Conservation (phyloP, 2,113 vertebrate species). For the Tamias sibiricus region DNA sequence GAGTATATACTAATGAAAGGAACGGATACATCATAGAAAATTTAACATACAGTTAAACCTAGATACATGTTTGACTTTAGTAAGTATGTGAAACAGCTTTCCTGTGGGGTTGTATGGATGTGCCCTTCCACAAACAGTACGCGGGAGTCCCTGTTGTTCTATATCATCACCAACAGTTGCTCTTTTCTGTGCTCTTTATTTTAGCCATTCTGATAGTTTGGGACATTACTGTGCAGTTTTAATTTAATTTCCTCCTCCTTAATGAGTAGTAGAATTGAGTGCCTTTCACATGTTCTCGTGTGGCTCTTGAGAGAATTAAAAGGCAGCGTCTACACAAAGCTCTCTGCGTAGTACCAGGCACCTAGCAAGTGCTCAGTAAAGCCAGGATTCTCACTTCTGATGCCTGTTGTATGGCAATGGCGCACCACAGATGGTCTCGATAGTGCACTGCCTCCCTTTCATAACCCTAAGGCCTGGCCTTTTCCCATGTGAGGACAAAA, state of each 20-base stretch:
- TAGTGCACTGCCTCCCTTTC: not conserved
- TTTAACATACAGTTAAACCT: too few relatives aligned
- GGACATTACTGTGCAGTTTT: not conserved
- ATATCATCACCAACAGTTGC: not conserved
- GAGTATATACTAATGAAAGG: not conserved
- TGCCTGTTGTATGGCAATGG: not conserved
- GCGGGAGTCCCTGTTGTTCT: not conserved
- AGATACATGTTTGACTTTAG: not conserved
- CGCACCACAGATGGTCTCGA: not conserved
- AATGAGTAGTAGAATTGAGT: not conserved
- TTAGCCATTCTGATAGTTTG: not conserved
- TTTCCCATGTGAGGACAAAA: not conserved
- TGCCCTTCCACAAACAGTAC: not conserved
- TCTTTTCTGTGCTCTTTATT: not conserved
- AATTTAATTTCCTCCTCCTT: not conserved
- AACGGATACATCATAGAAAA: not conserved
- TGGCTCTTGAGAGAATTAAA: not conserved
- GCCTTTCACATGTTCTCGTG: not conserved
- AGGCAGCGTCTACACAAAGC: not conserved
- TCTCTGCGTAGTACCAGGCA: not conserved
- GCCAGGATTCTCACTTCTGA: not conserved
- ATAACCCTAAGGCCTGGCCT: not conserved
- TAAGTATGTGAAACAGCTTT: not conserved
- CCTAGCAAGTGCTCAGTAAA: not conserved
- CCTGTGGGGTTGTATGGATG: not conserved